Conservation (phyloP, 1,140 invertebrate genomes). For the Bacillus rossius region DNA sequence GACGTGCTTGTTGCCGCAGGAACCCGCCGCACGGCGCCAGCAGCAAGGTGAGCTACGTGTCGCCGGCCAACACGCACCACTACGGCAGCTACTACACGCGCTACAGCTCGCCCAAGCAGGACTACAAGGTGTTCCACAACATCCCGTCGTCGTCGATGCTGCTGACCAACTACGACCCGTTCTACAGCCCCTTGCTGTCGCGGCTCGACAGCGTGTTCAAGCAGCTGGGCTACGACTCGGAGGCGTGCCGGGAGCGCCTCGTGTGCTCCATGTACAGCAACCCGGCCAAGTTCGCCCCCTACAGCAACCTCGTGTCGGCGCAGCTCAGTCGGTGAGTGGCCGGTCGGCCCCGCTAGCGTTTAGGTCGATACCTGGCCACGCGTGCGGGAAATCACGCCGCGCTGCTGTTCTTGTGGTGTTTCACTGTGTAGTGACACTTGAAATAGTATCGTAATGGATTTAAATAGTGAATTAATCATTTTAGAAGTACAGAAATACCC, state of each 20-base stretch:
- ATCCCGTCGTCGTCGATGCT: slow-evolving; percentile 75
- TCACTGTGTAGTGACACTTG: no score
- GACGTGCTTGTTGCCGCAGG: not conserved
- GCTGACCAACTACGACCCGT: slow-evolving; percentile 78
- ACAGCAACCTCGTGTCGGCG: slow-evolving; percentile 80
- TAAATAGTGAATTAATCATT: no score
- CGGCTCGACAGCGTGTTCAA: slow-evolving; percentile 75
- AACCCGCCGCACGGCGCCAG: slow-evolving; percentile 18
- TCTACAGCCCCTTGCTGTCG: slow-evolving; percentile 76
- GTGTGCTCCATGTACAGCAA: slow-evolving; percentile 82
- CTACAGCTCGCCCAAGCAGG: slow-evolving; percentile 39
- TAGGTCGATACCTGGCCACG: no score
- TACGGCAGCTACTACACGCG: slow-evolving; percentile 49
- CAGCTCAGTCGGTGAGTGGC: slow-evolving; percentile 72
- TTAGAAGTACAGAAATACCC: no score
- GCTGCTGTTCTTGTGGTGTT: no score
- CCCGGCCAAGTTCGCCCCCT: slow-evolving; percentile 78
- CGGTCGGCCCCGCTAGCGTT: not conserved
- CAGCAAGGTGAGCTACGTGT: slow-evolving; percentile 43
- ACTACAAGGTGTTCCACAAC: slow-evolving; percentile 68
- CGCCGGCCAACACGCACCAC: slow-evolving; percentile 13
- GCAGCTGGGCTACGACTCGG: slow-evolving; percentile 55
- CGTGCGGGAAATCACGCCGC: no score
- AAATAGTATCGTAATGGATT: no score
- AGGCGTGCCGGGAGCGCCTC: slow-evolving; percentile 69